Conservation (phyloP, 2,113 vertebrate genomes). For the Isurus oxyrinchus region DNA sequence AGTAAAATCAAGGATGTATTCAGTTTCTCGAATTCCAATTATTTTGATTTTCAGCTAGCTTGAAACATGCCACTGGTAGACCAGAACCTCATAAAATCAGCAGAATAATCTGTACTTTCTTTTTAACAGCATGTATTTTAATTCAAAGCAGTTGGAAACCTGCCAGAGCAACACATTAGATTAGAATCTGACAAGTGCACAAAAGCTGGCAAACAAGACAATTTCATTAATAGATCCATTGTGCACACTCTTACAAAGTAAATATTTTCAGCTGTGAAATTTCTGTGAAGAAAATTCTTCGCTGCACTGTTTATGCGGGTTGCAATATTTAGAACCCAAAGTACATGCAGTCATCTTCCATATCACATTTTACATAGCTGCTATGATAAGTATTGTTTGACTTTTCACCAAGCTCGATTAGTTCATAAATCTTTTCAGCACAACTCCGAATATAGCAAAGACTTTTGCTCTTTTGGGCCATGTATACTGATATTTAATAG, state of each 20-base stretch:
- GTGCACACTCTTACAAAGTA: not conserved
- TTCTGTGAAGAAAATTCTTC: not conserved
- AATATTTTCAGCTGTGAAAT: constrained; percentile 16
- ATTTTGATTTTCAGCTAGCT: not conserved
- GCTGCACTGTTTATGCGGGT: not conserved
- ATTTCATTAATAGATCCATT: constrained; percentile 18
- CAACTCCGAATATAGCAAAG: not conserved
- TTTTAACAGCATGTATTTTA: not conserved
- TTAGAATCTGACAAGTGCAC: constrained; percentile 18
- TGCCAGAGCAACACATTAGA: not conserved
- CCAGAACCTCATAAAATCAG: not conserved
- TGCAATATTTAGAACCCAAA: constrained; percentile 6
- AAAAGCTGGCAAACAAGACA: constrained; percentile 13
- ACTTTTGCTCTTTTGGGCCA: not conserved
- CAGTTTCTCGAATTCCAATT: not conserved
- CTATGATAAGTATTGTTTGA: not conserved
- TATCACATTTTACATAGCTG: not conserved
- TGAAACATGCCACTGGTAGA: not conserved
- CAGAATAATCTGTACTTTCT: constrained; percentile 10
- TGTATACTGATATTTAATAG: not conserved
- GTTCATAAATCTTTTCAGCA: not conserved
- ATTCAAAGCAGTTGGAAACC: constrained; percentile 4
- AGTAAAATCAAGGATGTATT: not conserved
- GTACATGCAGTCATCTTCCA: not conserved
- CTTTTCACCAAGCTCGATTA: not conserved